Base-by-base conservation (phyloP, 2,113 vertebrate species). In the Lates calcarifer region DNA sequence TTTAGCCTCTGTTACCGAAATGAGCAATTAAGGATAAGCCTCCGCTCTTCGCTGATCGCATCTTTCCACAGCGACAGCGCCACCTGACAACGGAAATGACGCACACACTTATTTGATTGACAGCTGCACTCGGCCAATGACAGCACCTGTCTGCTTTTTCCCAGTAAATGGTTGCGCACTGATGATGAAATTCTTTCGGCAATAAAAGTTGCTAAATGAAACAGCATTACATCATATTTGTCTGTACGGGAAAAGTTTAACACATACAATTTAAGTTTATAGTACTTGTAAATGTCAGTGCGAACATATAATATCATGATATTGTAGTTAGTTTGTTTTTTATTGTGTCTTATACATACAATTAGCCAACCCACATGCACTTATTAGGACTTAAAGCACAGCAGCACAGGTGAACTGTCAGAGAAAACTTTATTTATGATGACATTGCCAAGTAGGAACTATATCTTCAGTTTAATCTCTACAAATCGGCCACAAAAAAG, bases 21-120 rank as follows among this genome's bases (percentile, higher is more conserved):
- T 88, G 90, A 93, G 92, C 91, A 93, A 92, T 94, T 92, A 92
- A 90, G 92, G 92, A 95, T 94, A 93, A 95, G 93, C 92, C 93
- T 94, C 88, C 92, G 91, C 89, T 93, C 90, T 66, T 89, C 88
- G 83, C 95, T 94, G 94, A 95, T 95, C 94, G 94, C 95, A 95
- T 96, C 95, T 95, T 96, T 96, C 95, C 95, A 96, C 94, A 95
- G 94, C 95, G 91, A 94, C 93, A 95, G 93, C 95, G 74, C 95
- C 95, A 95, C 95, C 95, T 96, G 95, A 95, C 95, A 95, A 95
- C 95, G 95, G 95, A 96, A 94, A 90, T 96, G 95, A 96, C 95
- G 95, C 95, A 96, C 92, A 84, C 4, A 56, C 60, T 74, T 57
- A 47, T 55, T 70, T 94, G 94, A 95, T 81, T 87, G 95, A 92